These are phyloP conservation scores for Lepidonotus clava DNA, from an alignment of 2,888 invertebrate genomes.

Conservation along the genomic window DNA sequence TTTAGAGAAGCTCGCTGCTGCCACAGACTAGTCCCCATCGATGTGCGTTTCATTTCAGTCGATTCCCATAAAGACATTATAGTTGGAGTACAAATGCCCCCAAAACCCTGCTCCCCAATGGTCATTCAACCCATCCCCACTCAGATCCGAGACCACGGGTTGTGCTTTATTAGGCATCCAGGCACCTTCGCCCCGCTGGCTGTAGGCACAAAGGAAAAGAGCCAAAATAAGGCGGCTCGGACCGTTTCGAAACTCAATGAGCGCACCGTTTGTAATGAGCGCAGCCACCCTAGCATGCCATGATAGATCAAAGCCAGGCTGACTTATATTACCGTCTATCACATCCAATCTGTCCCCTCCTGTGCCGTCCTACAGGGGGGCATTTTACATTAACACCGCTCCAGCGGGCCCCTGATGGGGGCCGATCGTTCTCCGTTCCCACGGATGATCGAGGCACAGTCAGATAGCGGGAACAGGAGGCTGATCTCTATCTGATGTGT, in stretches of 20 bases:
- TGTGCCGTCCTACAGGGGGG: background rate
- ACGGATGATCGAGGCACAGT: background rate
- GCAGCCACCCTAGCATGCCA: background rate
- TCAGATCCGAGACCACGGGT: too few species aligned
- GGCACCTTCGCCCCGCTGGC: too few species aligned
- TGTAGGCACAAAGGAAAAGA: too few species aligned
- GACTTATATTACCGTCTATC: constrained; percentile 3
- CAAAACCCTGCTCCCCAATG: too few species aligned
- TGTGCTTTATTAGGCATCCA: too few species aligned
- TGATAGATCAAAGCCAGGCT: constrained; percentile 10
- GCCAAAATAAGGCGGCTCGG: too few species aligned
- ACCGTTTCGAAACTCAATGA: background rate
- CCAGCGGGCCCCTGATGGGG: background rate
- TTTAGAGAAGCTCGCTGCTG: too few species aligned
- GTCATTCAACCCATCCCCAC: too few species aligned
- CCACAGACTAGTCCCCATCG: too few species aligned
- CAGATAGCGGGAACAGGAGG: background rate
- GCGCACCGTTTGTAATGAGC: background rate
- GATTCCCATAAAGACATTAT: too few species aligned
- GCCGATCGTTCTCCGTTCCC: background rate
- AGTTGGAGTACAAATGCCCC: too few species aligned
- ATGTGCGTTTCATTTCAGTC: too few species aligned
- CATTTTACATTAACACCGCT: constrained; percentile 10
- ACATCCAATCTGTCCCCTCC: background rate
- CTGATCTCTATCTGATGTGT: background rate